Conservation (phyloP, 2,113 vertebrate genomes). For the Varanus komodoensis region DNA sequence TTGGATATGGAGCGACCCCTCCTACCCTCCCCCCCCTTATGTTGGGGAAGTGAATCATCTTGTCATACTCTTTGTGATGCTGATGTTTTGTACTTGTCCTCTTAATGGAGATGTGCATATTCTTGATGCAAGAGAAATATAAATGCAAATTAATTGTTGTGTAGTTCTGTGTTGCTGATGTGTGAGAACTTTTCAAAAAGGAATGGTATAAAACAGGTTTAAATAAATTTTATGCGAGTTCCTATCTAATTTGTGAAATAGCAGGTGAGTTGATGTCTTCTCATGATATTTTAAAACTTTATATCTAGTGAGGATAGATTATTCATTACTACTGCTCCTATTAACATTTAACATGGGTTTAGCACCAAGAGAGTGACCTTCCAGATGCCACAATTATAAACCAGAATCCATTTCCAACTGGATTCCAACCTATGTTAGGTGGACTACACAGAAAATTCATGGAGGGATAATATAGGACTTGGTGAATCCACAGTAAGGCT, state of each 20-base stretch:
- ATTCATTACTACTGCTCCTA: background rate
- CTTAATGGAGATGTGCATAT: conserved; percentile 55
- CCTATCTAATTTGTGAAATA: background rate
- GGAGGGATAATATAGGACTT: background rate
- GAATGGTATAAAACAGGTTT: conserved; percentile 64
- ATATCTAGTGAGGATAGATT: background rate
- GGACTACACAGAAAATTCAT: background rate
- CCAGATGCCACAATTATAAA: background rate
- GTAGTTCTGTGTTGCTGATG: conserved; percentile 60
- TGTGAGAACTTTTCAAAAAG: conserved; percentile 62
- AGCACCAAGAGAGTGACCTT: background rate
- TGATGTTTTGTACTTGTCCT: conserved; percentile 64
- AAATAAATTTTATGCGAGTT: conserved; percentile 70
- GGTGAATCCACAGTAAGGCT: background rate
- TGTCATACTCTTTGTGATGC: conserved; percentile 64
- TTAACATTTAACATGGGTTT: background rate
- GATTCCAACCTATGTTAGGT: background rate
- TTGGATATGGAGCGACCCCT: conserved; percentile 29
- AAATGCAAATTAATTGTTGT: conserved; percentile 68
- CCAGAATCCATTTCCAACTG: background rate
- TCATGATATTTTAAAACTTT: background rate
- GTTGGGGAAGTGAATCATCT: conserved; percentile 61
- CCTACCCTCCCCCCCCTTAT: conserved; percentile 48
- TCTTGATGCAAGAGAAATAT: conserved; percentile 60
- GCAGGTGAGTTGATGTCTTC: background rate